Evolutionary conservation across 1,140 invertebrate genomes (phyloP).

Genomic region (Parapsyche elsis): DNA sequence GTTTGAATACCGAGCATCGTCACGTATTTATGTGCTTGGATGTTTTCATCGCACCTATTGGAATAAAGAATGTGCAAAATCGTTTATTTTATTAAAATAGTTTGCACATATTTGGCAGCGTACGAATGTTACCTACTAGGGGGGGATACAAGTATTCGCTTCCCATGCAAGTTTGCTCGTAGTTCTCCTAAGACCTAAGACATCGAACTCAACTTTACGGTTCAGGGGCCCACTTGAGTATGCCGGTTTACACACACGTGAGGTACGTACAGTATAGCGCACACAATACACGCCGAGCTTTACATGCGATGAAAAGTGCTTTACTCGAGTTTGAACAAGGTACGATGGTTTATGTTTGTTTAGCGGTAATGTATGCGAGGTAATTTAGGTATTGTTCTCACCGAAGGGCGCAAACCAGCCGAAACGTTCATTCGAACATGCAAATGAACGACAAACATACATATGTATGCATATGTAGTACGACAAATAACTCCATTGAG

Average conservation of each 20-base stretch:
- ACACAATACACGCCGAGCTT: slow-evolving; percentile 1
- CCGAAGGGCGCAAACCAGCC: slow-evolving; percentile 31
- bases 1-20: too few relatives aligned
- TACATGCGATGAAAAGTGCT: slow-evolving; percentile 40
- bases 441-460: slow-evolving; percentile 52
- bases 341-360: slow-evolving; percentile 51
- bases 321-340: slow-evolving; percentile 53
- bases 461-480: not conserved
- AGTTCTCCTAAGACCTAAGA: slow-evolving; percentile 54
- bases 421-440: slow-evolving; percentile 49
- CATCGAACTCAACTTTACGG: slow-evolving; percentile 47
- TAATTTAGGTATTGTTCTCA: slow-evolving; percentile 56
- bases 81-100: too few relatives aligned
- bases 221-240: slow-evolving; percentile 18
- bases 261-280: not conserved
- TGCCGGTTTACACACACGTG: slow-evolving; percentile 10
- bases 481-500: too few relatives aligned
- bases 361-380: slow-evolving; percentile 54
- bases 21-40: too few relatives aligned
- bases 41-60: too few relatives aligned
- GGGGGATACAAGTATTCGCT: slow-evolving; percentile 27
- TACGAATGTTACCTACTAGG: too few relatives aligned
- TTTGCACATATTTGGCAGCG: too few relatives aligned
- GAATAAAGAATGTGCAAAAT: too few relatives aligned
- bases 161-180: slow-evolving; percentile 46